Evolutionary conservation across 2,113 vertebrate species (phyloP).

Genomic region (Campylomormyrus numenius): DNA sequence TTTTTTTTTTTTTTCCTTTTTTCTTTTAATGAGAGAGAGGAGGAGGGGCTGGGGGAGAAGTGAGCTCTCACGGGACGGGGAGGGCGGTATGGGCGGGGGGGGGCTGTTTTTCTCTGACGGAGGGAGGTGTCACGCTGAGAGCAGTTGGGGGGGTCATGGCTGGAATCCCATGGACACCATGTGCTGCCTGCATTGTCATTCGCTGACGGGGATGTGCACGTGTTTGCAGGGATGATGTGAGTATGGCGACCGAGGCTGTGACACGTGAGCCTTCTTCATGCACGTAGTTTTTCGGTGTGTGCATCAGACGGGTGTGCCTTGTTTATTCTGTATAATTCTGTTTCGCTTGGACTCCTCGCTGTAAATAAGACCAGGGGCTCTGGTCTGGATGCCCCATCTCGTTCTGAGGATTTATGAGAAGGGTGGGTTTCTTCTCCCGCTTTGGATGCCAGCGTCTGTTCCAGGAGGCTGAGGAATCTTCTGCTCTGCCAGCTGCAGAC

Average conservation of each 20-base stretch:
- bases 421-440: background rate
- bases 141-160: conserved; percentile 2
- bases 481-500: background rate
- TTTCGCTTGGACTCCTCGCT: background rate
- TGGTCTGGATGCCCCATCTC: background rate
- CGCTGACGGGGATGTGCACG: background rate
- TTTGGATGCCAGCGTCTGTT: background rate
- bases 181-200: background rate
- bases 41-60: conserved; percentile 8
- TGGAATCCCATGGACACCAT: background rate
- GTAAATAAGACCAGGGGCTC: background rate
- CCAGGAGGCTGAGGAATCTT: background rate
- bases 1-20: background rate
- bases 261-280: background rate
- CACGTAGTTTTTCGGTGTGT: background rate
- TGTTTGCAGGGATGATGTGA: background rate
- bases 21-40: conserved; percentile 2
- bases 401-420: background rate
- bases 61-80: background rate
- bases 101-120: conserved; percentile 8
- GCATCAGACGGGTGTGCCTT: background rate
- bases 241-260: background rate
- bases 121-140: background rate
- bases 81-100: background rate
- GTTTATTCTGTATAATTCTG: background rate